These are phyloP conservation scores for Caenorhabditis sp. DNA, from an alignment of 2,888 invertebrate genomes.

Conservation along the genomic window DNA sequence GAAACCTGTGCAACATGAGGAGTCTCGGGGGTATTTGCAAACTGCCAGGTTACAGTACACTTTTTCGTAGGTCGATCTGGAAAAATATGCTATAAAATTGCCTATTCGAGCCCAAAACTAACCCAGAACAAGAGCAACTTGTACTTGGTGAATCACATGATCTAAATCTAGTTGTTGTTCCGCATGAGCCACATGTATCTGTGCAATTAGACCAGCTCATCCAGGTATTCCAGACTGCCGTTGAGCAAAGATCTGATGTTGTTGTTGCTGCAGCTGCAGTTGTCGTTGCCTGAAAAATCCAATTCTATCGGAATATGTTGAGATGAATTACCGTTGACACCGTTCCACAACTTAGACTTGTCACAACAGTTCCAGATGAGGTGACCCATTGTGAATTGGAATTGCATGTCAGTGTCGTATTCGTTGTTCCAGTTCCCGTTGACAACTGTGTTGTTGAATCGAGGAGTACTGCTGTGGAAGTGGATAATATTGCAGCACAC, in stretches of 20 bases:
- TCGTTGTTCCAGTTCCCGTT: conserved; percentile 27
- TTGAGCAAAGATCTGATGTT: conserved; percentile 29
- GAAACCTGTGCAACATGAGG: conserved; percentile 50
- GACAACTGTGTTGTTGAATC: conserved; percentile 29
- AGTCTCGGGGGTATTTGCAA: conserved; percentile 53
- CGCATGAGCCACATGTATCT: conserved; percentile 60
- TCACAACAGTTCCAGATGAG: conserved; percentile 20
- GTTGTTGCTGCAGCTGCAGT: conserved; percentile 3
- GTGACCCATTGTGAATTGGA: conserved; percentile 45
- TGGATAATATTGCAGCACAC: conserved; percentile 26
- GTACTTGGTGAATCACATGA: conserved; percentile 39
- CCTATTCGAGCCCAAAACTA: neutral
- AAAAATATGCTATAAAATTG: neutral
- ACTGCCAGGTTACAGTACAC: conserved; percentile 52
- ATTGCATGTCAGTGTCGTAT: conserved; percentile 45
- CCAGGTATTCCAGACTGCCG: conserved; percentile 55
- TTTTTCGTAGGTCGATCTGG: conserved; percentile 7
- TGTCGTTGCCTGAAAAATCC: too few relatives aligned
- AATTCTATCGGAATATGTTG: too few relatives aligned
- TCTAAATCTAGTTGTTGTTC: conserved; percentile 53
- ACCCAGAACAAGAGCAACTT: conserved; percentile 46
- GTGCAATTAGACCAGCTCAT: conserved; percentile 55
- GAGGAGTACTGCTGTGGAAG: conserved; percentile 22
- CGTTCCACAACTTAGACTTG: conserved; percentile 31
- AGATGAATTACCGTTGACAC: too few relatives aligned